These are phyloP conservation scores for Steatornis caripensis DNA, from an alignment of 2,113 vertebrate species.

Conservation along the genomic window DNA sequence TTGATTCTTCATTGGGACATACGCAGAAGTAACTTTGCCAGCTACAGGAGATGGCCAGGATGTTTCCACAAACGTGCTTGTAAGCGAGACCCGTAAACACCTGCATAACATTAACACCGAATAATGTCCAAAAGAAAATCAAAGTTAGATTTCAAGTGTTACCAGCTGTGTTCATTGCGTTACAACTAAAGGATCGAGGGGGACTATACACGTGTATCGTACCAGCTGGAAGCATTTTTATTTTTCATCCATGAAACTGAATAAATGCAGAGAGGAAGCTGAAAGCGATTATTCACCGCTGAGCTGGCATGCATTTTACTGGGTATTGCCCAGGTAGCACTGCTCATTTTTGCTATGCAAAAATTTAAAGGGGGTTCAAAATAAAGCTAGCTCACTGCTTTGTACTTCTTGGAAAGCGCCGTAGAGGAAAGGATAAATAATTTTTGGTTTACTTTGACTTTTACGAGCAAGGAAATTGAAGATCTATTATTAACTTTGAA, in stretches of 20 bases:
- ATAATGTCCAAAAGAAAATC: neutral
- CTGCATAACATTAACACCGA: neutral
- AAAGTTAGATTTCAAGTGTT: neutral
- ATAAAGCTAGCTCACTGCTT: neutral
- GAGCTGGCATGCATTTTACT: neutral
- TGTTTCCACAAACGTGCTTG: neutral
- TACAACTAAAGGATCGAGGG: neutral
- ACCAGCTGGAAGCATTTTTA: constrained; percentile 1
- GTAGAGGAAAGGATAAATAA: neutral
- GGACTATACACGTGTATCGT: neutral
- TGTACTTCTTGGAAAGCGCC: neutral
- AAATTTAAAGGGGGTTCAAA: constrained; percentile 21
- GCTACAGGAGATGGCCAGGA: neutral
- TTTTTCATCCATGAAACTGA: neutral
- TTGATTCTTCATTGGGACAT: neutral
- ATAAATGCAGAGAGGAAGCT: neutral
- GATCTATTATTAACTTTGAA: neutral
- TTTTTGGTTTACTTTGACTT: neutral
- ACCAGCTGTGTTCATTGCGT: neutral
- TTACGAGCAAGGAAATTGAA: neutral
- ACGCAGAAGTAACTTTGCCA: neutral
- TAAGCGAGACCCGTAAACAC: neutral
- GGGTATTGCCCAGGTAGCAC: neutral
- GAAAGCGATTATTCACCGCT: constrained; percentile 1
- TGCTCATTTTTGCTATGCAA: neutral